phyloP scores from a whole-genome alignment of 2,113 vertebrate species.

The Serilophus lunatus region DNA sequence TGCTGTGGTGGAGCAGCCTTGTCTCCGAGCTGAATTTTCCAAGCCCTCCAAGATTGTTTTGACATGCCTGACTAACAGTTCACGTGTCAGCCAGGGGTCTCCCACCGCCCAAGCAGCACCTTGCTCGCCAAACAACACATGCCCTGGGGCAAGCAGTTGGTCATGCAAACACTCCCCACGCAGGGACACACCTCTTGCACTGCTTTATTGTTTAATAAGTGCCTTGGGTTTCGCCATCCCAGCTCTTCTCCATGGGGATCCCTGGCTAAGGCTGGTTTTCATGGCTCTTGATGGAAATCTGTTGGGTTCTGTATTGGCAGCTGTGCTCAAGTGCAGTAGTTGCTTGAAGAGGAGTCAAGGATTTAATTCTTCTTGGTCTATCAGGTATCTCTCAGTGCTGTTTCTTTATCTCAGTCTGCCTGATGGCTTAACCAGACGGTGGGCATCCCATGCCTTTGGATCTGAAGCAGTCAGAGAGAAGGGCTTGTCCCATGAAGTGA shows the following conservation, averaged over 20 bases:
- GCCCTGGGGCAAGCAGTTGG: neutral
- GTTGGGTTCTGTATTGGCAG: fast-evolving
- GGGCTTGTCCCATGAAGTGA: neutral
- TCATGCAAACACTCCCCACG: neutral
- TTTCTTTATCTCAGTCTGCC: neutral
- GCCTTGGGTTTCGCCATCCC: neutral
- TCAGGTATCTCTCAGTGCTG: neutral
- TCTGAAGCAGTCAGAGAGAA: neutral
- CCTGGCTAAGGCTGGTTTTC: neutral
- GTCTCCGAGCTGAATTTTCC: neutral
- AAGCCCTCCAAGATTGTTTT: neutral
- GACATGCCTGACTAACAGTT: neutral
- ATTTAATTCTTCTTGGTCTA: neutral
- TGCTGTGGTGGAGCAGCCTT: neutral
- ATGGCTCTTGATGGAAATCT: neutral
- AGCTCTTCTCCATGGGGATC: neutral
- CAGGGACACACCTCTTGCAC: fast-evolving
- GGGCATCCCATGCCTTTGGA: neutral
- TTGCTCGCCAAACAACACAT: neutral
- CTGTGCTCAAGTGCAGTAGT: neutral
- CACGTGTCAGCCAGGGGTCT: conserved; percentile 49
- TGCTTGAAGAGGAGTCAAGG: neutral
- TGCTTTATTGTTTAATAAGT: neutral
- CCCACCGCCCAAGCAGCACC: neutral
- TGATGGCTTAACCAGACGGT: neutral